Evolutionary conservation across 2,797 vertebrate species (phyloP), one percentile per base, ranked within the genome.

Genomic region (Macropus fuliginosus): DNA sequence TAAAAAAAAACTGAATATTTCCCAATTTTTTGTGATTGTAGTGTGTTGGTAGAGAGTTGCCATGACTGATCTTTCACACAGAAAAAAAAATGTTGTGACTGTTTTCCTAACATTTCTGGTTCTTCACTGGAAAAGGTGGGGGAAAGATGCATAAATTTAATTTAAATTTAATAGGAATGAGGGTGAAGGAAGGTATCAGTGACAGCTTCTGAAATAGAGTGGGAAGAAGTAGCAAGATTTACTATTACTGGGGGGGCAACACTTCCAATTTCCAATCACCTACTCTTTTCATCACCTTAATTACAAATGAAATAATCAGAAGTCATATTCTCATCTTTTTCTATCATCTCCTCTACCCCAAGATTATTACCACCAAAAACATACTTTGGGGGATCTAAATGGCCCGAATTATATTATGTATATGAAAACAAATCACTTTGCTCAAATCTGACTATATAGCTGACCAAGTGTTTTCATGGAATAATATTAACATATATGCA

Each of bases 401-500:
- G 91, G 89, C 40, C 6, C 0, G 8, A 46, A 46, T 18, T 55
- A 55, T 14, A 74, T 55, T 93, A 46, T 28, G 1, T 90, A 81
- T 55, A 87, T 21, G n/a, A 95, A 95, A 95, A 81, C 11, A 93
- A 92, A 59, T 91, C 16, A 31, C 11, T 56, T 59, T 91, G 8
- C 3, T 87, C 92, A 59, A 16, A 34, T 95, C 56, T 95, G 56
- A 94, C 28, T 94, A 94, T 52, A 31, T 74, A 81, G 29, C 13
- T 54, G 31, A 50, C 31, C 93, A 12, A 92, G 18, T 59, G 40
- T 56, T 55, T 91, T 95, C 62, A 29, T 46, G 54, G 59, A 93
- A 81, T 91, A 31, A 24, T 40, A 46, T 94, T 97, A 91, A 98
- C 96, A 91, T 98, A 21, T 97, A 96, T 98, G 97, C 98, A 93